phyloP scores from a whole-genome alignment of 2,113 vertebrate genomes.

The Anhinga rufa region DNA sequence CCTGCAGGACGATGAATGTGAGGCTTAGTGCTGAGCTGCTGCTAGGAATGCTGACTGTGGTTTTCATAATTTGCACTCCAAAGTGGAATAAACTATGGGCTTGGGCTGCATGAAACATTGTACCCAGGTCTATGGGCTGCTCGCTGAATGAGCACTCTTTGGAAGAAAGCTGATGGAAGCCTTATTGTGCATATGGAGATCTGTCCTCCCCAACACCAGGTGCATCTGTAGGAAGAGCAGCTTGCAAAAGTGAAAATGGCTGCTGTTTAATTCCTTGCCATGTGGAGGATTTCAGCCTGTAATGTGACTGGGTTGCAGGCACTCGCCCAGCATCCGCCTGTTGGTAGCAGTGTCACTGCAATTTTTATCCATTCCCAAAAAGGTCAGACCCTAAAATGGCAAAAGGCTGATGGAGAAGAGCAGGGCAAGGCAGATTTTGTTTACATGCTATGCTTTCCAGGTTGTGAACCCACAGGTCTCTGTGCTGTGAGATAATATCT shows the following conservation, averaged over 20 bases:
- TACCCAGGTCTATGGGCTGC: neutral
- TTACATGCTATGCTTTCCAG: neutral
- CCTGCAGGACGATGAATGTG: neutral
- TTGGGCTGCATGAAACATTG: neutral
- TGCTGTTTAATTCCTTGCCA: neutral
- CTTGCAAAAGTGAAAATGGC: neutral
- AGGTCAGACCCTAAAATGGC: neutral
- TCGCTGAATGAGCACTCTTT: neutral
- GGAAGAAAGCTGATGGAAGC: neutral
- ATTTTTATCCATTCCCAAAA: neutral
- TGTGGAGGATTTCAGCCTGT: neutral
- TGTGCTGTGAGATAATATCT: neutral
- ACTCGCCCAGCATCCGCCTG: accelerated
- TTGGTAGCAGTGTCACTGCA: neutral
- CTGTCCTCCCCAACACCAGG: neutral
- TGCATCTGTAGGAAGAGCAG: neutral
- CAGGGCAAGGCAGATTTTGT: neutral
- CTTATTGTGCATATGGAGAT: neutral
- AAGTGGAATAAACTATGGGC: neutral
- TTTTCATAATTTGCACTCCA: neutral
- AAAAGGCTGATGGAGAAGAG: neutral
- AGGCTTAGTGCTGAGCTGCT: neutral
- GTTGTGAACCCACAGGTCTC: neutral
- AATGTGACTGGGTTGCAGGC: neutral
- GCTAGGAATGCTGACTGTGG: neutral